Percentiles rank a stretch among this genome's conserved stretches.
Conservation (phyloP, 64 coral and sea anemone species). For the Montipora capricornis region DNA sequence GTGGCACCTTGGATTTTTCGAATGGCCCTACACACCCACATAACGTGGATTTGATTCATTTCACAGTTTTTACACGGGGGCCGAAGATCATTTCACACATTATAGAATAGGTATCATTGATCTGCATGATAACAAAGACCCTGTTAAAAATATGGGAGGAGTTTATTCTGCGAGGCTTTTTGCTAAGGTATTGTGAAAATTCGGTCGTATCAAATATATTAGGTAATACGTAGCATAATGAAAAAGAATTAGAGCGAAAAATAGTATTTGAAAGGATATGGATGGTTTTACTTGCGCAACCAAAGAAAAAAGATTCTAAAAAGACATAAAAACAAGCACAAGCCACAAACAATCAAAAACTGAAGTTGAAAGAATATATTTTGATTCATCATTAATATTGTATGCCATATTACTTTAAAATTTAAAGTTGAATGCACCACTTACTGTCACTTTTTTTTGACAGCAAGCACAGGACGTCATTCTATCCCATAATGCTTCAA, state of each 20-base stretch:
- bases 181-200: constrained; percentile 31
- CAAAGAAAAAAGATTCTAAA: too few relatives aligned
- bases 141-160: constrained; percentile 35
- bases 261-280: too few relatives aligned
- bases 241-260: too few relatives aligned
- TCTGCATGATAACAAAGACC: constrained; percentile 30
- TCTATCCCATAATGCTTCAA: constrained; percentile 26
- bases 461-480: constrained; percentile 59
- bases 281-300: too few relatives aligned
- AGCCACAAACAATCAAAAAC: too few relatives aligned
- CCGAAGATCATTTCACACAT: constrained; percentile 64
- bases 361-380: background rate
- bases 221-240: background rate
- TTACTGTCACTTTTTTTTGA: background rate
- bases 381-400: too few relatives aligned
- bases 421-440: background rate
- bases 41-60: constrained; percentile 66
- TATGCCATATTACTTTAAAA: too few relatives aligned
- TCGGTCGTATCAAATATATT: background rate
- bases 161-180: constrained; percentile 39
- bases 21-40: constrained; percentile 56
- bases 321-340: too few relatives aligned
- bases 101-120: constrained; percentile 29
- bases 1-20: constrained; percentile 61
- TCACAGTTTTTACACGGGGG: constrained; percentile 56